phyloP scores from a whole-genome alignment of 2,113 vertebrate species.

The Mohoua ochrocephala region DNA sequence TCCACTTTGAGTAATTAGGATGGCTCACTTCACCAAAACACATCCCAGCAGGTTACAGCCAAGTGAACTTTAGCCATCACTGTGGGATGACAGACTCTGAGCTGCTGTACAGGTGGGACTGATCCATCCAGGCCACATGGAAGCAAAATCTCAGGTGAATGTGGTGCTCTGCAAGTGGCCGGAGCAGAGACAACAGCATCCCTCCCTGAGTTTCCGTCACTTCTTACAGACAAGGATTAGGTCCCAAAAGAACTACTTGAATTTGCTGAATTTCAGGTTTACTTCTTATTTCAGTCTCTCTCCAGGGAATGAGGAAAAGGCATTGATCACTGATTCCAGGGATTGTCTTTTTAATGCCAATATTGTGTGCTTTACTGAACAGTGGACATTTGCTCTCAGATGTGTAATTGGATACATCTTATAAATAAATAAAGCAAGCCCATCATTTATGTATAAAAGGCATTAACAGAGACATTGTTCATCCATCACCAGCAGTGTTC shows the following conservation, averaged over 20 bases:
- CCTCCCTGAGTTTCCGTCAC: neutral
- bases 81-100: neutral
- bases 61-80: neutral
- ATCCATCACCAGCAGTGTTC: constrained; percentile 37
- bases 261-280: neutral
- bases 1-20: neutral
- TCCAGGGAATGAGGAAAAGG: neutral
- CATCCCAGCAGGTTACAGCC: neutral
- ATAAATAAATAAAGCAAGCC: constrained; percentile 52
- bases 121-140: neutral
- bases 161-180: fast-evolving
- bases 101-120: neutral
- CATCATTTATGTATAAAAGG: constrained; percentile 53
- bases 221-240: neutral
- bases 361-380: neutral
- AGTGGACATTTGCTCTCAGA: neutral
- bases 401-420: constrained; percentile 38
- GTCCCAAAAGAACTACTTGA: neutral
- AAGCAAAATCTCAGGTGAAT: neutral
- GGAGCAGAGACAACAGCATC: neutral
- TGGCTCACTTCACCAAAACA: neutral
- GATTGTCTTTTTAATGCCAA: neutral
- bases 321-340: neutral
- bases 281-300: neutral
- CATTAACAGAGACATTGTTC: constrained; percentile 46